These are phyloP conservation scores for Caenorhabditis afra DNA, from an alignment of 2,888 invertebrate species.

Conservation along the genomic window DNA sequence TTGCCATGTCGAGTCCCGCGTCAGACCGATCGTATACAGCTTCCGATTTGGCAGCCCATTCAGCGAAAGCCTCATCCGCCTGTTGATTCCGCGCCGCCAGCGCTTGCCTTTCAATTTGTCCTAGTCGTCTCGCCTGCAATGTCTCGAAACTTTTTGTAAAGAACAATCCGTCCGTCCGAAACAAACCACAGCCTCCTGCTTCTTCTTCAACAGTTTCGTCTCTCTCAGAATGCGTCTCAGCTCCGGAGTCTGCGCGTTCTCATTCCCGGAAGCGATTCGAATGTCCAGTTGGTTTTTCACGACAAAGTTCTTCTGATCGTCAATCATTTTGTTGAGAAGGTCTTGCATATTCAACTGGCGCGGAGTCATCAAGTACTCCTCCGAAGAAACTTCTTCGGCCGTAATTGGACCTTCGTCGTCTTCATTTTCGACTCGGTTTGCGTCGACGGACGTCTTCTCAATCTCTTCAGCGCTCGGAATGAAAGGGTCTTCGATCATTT, in stretches of 20 bases:
- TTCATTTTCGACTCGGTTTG: neutral
- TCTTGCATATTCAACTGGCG: neutral
- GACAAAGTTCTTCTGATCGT: slow-evolving; percentile 18
- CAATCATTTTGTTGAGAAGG: neutral
- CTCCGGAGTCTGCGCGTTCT: slow-evolving; percentile 20
- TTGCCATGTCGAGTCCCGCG: slow-evolving; percentile 27
- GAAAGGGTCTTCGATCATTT: neutral
- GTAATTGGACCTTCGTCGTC: neutral
- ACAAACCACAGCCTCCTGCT: slow-evolving; percentile 28
- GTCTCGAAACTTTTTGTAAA: neutral
- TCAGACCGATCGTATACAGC: slow-evolving; percentile 1
- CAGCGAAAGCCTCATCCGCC: neutral
- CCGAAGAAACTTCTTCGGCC: too few species aligned
- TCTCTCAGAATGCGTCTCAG: slow-evolving; percentile 20
- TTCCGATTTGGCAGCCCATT: neutral
- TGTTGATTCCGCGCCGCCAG: neutral
- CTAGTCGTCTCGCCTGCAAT: slow-evolving; percentile 28
- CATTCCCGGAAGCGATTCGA: neutral
- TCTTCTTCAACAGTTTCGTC: slow-evolving; percentile 17
- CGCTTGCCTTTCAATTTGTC: slow-evolving; percentile 6
- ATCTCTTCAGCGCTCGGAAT: neutral
- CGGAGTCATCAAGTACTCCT: slow-evolving; percentile 1
- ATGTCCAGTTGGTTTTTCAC: slow-evolving; percentile 10
- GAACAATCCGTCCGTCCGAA: neutral
- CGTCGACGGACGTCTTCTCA: neutral